Evolutionary conservation across 2,888 invertebrate species (phyloP).

Genomic region (Calliopum simillimum): DNA sequence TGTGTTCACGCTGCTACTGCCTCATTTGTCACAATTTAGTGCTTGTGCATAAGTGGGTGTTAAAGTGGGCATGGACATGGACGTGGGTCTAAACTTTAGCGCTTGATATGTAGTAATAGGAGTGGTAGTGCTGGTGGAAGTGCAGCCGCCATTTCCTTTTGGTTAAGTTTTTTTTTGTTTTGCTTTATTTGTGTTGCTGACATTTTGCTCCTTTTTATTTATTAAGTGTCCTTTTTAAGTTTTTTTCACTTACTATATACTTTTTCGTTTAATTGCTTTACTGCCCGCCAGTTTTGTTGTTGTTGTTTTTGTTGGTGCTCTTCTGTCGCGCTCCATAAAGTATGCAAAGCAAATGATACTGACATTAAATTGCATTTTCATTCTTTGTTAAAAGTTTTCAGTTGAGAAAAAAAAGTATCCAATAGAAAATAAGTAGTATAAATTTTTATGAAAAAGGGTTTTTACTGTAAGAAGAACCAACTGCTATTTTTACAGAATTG

Average conservation of each 20-base stretch:
- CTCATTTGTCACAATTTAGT: conserved; percentile 37
- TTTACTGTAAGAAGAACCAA: too few species aligned
- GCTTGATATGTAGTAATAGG: too few species aligned
- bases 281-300: neutral
- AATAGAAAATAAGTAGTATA: neutral
- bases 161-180: too few species aligned
- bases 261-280: conserved; percentile 36
- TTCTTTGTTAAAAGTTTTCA: conserved; percentile 4
- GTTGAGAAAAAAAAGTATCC: neutral
- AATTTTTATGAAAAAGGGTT: too few species aligned
- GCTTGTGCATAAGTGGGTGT: neutral
- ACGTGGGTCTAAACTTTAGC: too few species aligned
- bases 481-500: too few species aligned
- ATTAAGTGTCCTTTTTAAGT: conserved; percentile 30
- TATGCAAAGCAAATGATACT: conserved; percentile 40
- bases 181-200: neutral
- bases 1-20: conserved; percentile 22
- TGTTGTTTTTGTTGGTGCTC: conserved; percentile 5
- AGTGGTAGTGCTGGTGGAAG: neutral
- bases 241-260: conserved; percentile 19
- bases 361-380: conserved; percentile 19
- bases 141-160: neutral
- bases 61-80: neutral
- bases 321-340: conserved; percentile 31
- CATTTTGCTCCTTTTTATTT: conserved; percentile 17